Conservation (phyloP, 2,113 vertebrate genomes). For the Lanius ludovicianus region DNA sequence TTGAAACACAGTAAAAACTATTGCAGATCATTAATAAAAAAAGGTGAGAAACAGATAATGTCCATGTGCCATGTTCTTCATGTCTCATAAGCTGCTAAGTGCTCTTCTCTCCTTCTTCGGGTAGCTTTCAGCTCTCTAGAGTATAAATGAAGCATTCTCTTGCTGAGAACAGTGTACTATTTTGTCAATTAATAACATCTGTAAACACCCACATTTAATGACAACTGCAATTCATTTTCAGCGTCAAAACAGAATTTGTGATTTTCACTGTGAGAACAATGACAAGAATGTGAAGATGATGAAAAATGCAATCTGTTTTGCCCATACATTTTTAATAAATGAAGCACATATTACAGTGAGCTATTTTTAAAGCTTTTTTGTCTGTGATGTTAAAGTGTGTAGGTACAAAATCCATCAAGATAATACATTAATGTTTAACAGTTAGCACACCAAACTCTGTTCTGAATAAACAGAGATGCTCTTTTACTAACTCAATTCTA, state of each 20-base stretch:
- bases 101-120: not conserved
- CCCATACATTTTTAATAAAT: conserved; percentile 32
- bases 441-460: conserved; percentile 21
- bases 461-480: conserved; percentile 39
- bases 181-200: conserved; percentile 46
- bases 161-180: not conserved
- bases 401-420: conserved; percentile 56
- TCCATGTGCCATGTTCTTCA: not conserved
- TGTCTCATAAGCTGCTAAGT: not conserved
- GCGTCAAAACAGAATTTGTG: conserved; percentile 6
- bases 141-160: conserved; percentile 9
- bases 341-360: not conserved
- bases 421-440: conserved; percentile 50
- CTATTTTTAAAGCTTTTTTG: conserved; percentile 30
- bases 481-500: not conserved
- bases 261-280: not conserved
- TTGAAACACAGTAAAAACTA: not conserved
- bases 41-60: not conserved
- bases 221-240: conserved; percentile 31
- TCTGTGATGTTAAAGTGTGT: conserved; percentile 27
- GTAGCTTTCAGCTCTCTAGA: conserved; percentile 2
- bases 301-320: conserved; percentile 18
- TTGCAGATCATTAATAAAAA: not conserved
- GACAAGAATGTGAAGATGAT: not conserved
- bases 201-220: conserved; percentile 35